Evolutionary conservation across 2,113 vertebrate species (phyloP).

Genomic region (Addax nasomaculatus): DNA sequence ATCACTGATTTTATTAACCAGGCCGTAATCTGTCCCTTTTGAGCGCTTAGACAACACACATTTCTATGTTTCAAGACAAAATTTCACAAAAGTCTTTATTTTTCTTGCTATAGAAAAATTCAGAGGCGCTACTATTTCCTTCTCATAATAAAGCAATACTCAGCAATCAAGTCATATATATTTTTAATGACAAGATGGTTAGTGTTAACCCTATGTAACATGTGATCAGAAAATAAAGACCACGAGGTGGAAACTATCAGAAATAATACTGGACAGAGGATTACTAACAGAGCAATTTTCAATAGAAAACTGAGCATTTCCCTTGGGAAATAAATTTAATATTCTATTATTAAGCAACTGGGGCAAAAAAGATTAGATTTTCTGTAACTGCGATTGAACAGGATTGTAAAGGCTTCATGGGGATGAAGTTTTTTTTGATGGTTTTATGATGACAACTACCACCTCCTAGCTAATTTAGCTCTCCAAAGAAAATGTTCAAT

Average conservation of each 20-base stretch:
- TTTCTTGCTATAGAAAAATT: not conserved
- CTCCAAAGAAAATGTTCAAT: not conserved
- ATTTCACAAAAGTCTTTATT: not conserved
- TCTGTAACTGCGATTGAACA: not conserved
- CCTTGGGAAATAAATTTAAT: not conserved
- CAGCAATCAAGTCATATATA: not conserved
- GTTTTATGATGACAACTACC: not conserved
- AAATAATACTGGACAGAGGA: not conserved
- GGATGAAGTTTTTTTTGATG: not conserved
- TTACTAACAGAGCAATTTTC: not conserved
- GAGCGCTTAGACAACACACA: not conserved
- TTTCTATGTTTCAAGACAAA: not conserved
- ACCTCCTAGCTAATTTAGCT: not conserved
- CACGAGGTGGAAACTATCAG: not conserved
- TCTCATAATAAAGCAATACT: not conserved
- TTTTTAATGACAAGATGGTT: not conserved
- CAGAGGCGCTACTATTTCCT: not conserved
- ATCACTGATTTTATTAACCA: not conserved
- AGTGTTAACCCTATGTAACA: not conserved
- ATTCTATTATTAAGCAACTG: constrained; percentile 1
- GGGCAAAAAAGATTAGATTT: not conserved
- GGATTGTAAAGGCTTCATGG: not conserved
- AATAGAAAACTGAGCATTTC: not conserved
- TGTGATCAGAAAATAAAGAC: not conserved
- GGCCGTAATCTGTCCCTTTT: not conserved